phyloP scores from a whole-genome alignment of 2,888 invertebrate species.

The Drosophila mettleri region DNA sequence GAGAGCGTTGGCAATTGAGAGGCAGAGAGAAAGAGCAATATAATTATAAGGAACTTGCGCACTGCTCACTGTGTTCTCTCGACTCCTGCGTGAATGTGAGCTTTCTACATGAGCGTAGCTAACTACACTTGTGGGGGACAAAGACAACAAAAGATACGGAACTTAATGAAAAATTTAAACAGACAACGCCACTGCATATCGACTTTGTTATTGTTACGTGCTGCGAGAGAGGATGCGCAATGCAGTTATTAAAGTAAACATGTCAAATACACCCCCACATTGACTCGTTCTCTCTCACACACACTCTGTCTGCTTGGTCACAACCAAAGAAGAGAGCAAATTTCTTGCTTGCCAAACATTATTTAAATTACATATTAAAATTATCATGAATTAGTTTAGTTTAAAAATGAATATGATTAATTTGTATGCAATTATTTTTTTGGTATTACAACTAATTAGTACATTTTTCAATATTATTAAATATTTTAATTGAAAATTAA shows the following conservation, averaged over 20 bases:
- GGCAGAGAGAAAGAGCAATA: constrained; percentile 1
- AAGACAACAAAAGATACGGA: background rate
- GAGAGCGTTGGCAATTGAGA: constrained; percentile 20
- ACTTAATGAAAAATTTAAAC: background rate
- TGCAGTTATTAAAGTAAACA: constrained; percentile 59
- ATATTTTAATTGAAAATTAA: background rate
- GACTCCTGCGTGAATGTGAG: constrained; percentile 34
- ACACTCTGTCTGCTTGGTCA: background rate
- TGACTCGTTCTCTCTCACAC: background rate
- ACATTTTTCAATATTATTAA: background rate
- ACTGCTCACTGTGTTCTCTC: constrained; percentile 22
- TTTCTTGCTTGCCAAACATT: constrained; percentile 12
- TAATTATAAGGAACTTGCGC: constrained; percentile 54
- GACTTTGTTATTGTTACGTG: constrained; percentile 27
- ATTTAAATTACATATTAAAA: constrained; percentile 31
- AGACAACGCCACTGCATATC: constrained; percentile 31
- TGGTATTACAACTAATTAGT: background rate
- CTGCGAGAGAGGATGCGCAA: constrained; percentile 50
- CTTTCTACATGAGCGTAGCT: constrained; percentile 48
- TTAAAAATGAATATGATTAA: background rate
- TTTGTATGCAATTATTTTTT: background rate
- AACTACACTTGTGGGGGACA: background rate
- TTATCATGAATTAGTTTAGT: background rate
- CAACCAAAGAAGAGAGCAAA: constrained; percentile 11
- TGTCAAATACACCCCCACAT: constrained; percentile 37